Conservation (phyloP, 2,113 vertebrate genomes). For the human (Homo sapiens) region DNA sequence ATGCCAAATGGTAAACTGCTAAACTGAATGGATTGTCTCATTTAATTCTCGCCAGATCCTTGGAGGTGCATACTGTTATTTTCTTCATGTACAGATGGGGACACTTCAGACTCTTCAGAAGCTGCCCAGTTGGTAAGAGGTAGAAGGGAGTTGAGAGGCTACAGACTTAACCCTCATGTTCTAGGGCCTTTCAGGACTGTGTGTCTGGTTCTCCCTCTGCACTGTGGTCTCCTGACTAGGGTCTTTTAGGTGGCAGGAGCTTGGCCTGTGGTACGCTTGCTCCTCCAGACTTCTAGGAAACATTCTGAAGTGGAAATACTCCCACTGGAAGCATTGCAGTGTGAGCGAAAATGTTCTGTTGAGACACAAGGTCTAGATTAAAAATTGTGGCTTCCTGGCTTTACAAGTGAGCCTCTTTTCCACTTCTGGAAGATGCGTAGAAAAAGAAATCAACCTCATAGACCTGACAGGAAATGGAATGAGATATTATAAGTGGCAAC, state of each 20-base stretch:
- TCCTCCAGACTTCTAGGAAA: neutral
- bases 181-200: neutral
- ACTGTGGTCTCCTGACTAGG: neutral
- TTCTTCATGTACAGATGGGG: neutral
- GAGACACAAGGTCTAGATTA: neutral
- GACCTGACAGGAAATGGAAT: neutral
- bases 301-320: neutral
- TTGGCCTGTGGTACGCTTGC: accelerated
- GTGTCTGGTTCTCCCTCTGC: neutral
- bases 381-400: neutral
- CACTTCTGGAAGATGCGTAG: neutral
- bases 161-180: neutral
- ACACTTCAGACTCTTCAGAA: neutral
- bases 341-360: neutral
- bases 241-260: neutral
- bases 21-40: neutral
- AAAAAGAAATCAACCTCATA: neutral
- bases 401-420: neutral
- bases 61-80: neutral
- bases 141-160: neutral
- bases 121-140: neutral
- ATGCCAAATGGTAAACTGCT: neutral
- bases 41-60: neutral
- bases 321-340: neutral
- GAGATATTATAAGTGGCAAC: neutral